Base-by-base conservation (phyloP, 2,797 vertebrate species). In the Parauchenoglanis ngamensis region DNA sequence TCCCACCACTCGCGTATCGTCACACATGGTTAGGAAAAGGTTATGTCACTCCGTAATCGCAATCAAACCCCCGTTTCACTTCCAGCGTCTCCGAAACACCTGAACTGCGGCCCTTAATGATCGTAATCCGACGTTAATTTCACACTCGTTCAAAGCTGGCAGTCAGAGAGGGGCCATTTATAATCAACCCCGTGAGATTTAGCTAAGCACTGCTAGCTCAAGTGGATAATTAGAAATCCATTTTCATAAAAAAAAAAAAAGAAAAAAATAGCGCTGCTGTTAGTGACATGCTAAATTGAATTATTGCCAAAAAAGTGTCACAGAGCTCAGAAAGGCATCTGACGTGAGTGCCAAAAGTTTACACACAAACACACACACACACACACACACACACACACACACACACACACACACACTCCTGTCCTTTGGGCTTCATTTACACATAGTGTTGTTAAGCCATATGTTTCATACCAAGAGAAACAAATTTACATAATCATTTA, bases 201-300 rank as follows among this genome's bases (percentile, higher is more conserved):
- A 40, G 76, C 76, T 68, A 28, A 56, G 63, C 31, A 21, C 31
- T 56, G 65, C 63, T 79, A 86, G 63, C 76, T 86, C 75, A 57
- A 86, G 76, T 80, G 76, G 76, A 57, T 81, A 86, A 86, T 86
- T 81, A 81, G 85, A 65, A 81, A 81, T 72, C 54, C 85, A 31
- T 81, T 86, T 81, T 81, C 65, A 56, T 86, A 57, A 40, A 68
- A 40, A 77, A 28, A 77, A 25, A 35, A 35, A 52, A 35, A 21
- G 8, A 57, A 23, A 46, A 0, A 56, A 3, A 59, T 0, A 19
- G 13, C 25, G 17, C 15, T 28, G 76, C 77, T 35, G 21, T 79
- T 79, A 79, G 77, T 19, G 4, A 35, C 21, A 3, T 3, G 12
- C 57, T 63, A 63, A 81, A 81, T 63, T 81, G 6, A 81, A 81